Percentiles rank a stretch among this genome's conserved stretches.
These are phyloP conservation scores for Lomographa bimaculata DNA, from an alignment of 2,888 invertebrate genomes.

Conservation along the genomic window DNA sequence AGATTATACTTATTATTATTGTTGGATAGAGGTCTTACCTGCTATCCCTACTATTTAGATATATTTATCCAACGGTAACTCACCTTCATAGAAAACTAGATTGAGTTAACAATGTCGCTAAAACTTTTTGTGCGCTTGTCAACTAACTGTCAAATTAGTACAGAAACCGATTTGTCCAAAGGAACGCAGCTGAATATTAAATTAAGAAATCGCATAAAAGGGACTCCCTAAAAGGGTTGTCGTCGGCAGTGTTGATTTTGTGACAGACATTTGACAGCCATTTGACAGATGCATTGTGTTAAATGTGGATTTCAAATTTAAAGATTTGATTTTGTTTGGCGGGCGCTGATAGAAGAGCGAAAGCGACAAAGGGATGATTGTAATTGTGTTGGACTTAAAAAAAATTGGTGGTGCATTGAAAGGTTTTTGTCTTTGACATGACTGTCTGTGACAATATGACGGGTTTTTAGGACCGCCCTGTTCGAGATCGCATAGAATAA, in stretches of 20 bases:
- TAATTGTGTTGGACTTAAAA: constrained; percentile 17
- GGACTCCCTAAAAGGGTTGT: constrained; percentile 57
- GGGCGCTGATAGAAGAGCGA: constrained; percentile 37
- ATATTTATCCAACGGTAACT: constrained; percentile 26
- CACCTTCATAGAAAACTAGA: constrained; percentile 35
- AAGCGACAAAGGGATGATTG: constrained; percentile 43
- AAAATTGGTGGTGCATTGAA: constrained; percentile 23
- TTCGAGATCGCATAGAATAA: neutral
- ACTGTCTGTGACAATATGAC: neutral
- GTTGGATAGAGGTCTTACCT: constrained; percentile 3
- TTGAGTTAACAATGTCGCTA: constrained; percentile 56
- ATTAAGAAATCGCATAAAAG: constrained; percentile 53
- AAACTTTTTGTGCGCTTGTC: constrained; percentile 58
- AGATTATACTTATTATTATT: too few species aligned
- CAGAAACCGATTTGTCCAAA: constrained; percentile 61
- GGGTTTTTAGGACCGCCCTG: constrained; percentile 26
- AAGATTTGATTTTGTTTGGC: constrained; percentile 37
- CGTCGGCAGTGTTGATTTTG: constrained; percentile 61
- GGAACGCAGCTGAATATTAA: constrained; percentile 64
- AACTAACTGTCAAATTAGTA: constrained; percentile 73
- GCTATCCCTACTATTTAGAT: constrained; percentile 3
- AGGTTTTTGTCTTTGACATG: constrained; percentile 19
- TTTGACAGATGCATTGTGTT: constrained; percentile 53
- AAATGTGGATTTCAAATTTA: constrained; percentile 55
- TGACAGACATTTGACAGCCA: constrained; percentile 56